Evolutionary conservation across 1,140 invertebrate species (phyloP), one percentile per base, ranked within the genome.

Genomic region (Conus ventricosus): DNA sequence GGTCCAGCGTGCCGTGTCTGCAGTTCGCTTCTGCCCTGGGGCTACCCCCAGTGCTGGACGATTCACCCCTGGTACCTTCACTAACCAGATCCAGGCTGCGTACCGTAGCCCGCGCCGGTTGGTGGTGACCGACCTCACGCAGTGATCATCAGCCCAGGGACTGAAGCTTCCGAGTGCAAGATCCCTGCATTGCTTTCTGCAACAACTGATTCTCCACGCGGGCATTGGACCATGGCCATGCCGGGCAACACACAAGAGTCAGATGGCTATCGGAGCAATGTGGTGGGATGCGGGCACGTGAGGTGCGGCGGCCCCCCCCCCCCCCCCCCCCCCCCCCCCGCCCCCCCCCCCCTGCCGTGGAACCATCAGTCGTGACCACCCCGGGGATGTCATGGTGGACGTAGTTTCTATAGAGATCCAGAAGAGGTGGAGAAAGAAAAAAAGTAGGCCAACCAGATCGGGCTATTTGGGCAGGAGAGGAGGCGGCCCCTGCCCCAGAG

Each of bases 151-250:
- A 99, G 95, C n/a, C 98, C 99, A 23, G 98, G 99, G 88, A 99
- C 98, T 92, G 99, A 99, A 96, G 99, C 99, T 82, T 99, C 99
- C 11, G 99, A 99, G 94, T 99, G 99, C 80, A 99, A 99, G 96
- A 99, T 99, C 95, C 99, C 99, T 20, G 99, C 15, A 99, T 99
- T 96, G 99, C 98, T 88, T 98, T 99, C 93, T 98, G 97, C 96
- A 99, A 99, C 95, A n/a, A 99, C 99, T 81, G 99, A 99, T 93
- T 97, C 98, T 11, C 99, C 99, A 57, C 95, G 99, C 75, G 96
- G 97, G 92, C 99, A 98, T 95, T 98, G 99, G 90, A 99, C 99
- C 94, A 99, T 99, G 96, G 98, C 98, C 15, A 99, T 99, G 94
- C 99, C 99, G 86, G 99, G 99, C 96, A 99, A 99, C 96, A 99